Evolutionary conservation across 2,113 vertebrate genomes (phyloP).

Genomic region (Uropsilus gracilis): DNA sequence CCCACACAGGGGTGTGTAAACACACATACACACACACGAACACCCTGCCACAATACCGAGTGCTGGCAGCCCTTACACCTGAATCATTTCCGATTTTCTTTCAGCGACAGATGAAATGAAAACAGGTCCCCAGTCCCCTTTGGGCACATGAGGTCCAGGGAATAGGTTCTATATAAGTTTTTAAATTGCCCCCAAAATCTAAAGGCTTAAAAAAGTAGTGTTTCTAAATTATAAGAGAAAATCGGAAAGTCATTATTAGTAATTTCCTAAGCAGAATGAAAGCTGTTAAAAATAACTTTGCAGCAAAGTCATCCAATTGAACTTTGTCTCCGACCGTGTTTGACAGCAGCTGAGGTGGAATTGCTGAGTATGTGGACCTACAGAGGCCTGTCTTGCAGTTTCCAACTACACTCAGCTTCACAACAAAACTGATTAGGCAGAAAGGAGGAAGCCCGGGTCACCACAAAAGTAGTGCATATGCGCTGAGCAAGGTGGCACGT

Average conservation of each 20-base stretch:
- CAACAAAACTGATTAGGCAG: fast-evolving
- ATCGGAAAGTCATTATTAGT: not conserved
- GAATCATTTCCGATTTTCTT: not conserved
- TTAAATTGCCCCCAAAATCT: not conserved
- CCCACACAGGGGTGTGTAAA: not conserved
- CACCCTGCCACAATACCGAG: fast-evolving
- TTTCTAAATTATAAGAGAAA: constrained; percentile 7
- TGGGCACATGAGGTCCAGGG: not conserved
- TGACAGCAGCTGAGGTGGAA: not conserved
- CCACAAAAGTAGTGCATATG: fast-evolving
- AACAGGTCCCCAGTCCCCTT: not conserved
- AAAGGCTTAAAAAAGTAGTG: not conserved
- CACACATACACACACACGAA: not conserved
- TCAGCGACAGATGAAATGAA: not conserved
- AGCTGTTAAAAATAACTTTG: not conserved
- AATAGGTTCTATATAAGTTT: not conserved
- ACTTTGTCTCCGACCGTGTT: too few species aligned
- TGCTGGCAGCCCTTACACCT: not conserved
- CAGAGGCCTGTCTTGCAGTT: not conserved
- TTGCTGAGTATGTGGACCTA: too few species aligned
- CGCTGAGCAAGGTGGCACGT: too few species aligned
- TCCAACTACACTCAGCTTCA: not conserved
- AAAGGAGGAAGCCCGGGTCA: not conserved
- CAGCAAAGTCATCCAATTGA: not conserved
- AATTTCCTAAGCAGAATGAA: constrained; percentile 34